phyloP scores from a whole-genome alignment of 2,113 vertebrate species.

The Phrynosoma platyrhinos region DNA sequence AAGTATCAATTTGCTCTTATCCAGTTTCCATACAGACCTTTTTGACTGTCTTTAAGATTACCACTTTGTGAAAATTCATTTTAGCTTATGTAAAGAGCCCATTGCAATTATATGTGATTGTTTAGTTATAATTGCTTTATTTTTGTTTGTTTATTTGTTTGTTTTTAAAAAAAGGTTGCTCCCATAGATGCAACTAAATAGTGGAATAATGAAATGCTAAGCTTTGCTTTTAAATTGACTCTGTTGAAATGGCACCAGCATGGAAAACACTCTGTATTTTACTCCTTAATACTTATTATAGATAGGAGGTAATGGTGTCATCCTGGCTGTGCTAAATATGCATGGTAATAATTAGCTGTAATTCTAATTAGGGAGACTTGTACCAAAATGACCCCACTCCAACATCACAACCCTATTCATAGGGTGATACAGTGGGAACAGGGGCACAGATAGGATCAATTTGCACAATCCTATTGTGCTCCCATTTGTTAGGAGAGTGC shows the following conservation, averaged over 20 bases:
- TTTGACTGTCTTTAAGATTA: neutral
- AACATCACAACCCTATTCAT: neutral
- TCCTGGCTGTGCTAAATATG: neutral
- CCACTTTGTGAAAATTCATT: conserved; percentile 7
- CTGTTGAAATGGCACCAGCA: conserved; percentile 18
- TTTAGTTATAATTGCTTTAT: conserved; percentile 31
- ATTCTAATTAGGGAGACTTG: neutral
- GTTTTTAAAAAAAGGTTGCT: neutral
- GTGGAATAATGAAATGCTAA: conserved; percentile 23
- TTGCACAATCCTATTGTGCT: neutral
- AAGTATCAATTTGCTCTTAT: neutral
- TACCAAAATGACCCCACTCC: neutral
- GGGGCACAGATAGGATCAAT: neutral
- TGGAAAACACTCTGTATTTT: neutral
- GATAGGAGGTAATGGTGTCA: neutral
- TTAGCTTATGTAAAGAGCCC: conserved; percentile 30
- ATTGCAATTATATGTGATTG: conserved; percentile 32
- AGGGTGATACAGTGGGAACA: too few species aligned
- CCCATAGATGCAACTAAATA: conserved; percentile 4
- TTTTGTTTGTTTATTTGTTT: too few species aligned
- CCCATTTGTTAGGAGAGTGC: neutral
- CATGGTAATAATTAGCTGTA: neutral
- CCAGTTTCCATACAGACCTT: neutral
- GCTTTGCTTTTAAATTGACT: conserved; percentile 11
- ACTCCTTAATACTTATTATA: neutral